phyloP scores from a whole-genome alignment of 35 echinoderm and acorn worm species.

The Nesometra sesokonis region DNA sequence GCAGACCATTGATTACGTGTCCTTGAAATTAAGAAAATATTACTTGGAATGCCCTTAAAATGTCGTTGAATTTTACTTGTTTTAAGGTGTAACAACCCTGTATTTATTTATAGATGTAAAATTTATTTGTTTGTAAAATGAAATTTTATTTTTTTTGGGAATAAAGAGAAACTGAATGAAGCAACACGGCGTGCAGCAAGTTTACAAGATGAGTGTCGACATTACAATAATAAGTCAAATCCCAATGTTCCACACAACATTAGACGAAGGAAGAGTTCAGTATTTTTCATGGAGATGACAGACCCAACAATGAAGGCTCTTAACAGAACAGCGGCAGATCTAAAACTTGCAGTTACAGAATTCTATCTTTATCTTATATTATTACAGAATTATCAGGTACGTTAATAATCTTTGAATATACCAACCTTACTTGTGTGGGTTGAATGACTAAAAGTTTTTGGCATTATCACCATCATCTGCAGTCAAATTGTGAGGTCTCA shows the following conservation, averaged over 20 bases:
- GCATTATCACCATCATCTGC: not conserved
- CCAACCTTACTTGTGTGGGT: not conserved
- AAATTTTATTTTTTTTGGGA: not conserved
- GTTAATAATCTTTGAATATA: not conserved
- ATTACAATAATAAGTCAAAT: slow-evolving; percentile 33
- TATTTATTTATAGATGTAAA: too few relatives aligned
- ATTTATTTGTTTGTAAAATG: too few relatives aligned
- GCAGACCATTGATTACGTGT: too few relatives aligned
- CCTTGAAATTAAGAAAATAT: too few relatives aligned
- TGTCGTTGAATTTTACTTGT: too few relatives aligned
- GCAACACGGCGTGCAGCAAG: slow-evolving; percentile 73
- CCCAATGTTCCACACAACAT: slow-evolving; percentile 1
- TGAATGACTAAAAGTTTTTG: not conserved
- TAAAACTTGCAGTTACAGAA: slow-evolving; percentile 95
- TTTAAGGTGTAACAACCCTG: too few relatives aligned
- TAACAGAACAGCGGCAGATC: slow-evolving; percentile 60
- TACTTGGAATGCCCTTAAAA: too few relatives aligned
- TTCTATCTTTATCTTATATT: slow-evolving; percentile 84
- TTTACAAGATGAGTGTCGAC: slow-evolving; percentile 76
- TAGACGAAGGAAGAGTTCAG: slow-evolving; percentile 41
- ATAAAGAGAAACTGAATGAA: slow-evolving; percentile 78
- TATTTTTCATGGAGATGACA: slow-evolving; percentile 43
- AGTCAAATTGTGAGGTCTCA: too few relatives aligned
- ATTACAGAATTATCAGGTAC: slow-evolving; percentile 95
- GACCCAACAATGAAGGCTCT: slow-evolving; percentile 48